phyloP scores from a whole-genome alignment of 2,113 vertebrate species.

The Benitochromis conjunctus region DNA sequence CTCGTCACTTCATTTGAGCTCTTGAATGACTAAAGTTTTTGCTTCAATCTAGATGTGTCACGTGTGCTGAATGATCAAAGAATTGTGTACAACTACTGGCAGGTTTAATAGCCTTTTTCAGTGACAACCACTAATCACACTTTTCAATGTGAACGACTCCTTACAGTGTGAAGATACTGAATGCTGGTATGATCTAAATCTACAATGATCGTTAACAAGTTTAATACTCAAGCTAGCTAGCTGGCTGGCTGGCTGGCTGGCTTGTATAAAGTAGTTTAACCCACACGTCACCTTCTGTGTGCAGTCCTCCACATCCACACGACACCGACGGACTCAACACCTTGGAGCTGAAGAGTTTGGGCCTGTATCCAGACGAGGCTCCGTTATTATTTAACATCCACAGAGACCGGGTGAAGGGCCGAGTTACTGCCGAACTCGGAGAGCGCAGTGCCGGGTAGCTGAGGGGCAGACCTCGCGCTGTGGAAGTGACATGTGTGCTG shows the following conservation, averaged over 20 bases:
- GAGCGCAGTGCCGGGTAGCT: slow-evolving; percentile 41
- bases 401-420: slow-evolving; percentile 76
- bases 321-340: slow-evolving; percentile 63
- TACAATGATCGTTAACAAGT: neutral
- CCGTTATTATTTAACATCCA: slow-evolving; percentile 72
- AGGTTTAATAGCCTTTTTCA: neutral
- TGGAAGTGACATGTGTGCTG: slow-evolving; percentile 15
- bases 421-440: slow-evolving; percentile 38
- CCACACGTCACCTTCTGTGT: slow-evolving; percentile 81
- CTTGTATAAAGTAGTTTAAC: neutral
- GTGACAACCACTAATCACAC: neutral
- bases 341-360: slow-evolving; percentile 66
- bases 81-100: neutral
- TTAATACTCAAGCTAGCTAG: neutral
- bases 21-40: neutral
- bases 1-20: too few relatives aligned
- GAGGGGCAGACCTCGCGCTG: slow-evolving; percentile 48
- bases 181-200: rapidly evolving
- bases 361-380: slow-evolving; percentile 53
- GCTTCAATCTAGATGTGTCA: neutral
- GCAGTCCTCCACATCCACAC: slow-evolving; percentile 84
- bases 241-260: neutral
- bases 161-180: neutral
- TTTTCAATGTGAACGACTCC: neutral
- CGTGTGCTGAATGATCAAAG: neutral